Base-by-base conservation (phyloP, 2,113 vertebrate genomes). In the Tautogolabrus adspersus region DNA sequence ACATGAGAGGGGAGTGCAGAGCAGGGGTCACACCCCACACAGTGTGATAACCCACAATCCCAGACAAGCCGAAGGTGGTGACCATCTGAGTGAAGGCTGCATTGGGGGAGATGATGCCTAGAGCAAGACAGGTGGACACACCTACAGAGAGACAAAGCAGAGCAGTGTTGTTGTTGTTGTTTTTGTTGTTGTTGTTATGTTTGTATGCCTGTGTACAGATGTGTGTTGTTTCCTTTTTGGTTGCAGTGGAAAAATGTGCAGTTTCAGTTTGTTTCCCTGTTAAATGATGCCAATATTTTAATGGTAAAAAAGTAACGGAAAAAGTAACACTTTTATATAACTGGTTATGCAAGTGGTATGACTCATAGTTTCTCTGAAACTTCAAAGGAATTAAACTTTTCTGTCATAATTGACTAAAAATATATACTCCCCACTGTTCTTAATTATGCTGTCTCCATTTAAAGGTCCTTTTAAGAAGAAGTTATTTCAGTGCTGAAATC, bases 21-120 rank as follows among this genome's bases (percentile, higher is more conserved):
- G 98, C 96, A 0, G 98, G 96, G 26, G 96, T 97, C 81, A 99
- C 98, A 0, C 97, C 97, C 98, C 97, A 99, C n/a, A 99, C 97
- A 0, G 97, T 99, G 92, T 99, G 98, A 89, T 99, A 99, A 1
- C 98, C 97, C 88, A 99, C 97, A 34, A 99, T 96, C 70, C 97
- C 97, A 0, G 97, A 95, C 77, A 99, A 84, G 70, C 98, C 97
- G 30, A 99, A 98, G 0, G 96, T 99, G 0, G 97, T 99, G 88
- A 98, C 96, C 93, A 98, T 99, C 92, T 99, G 98, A 3, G 96
- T 96, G 89, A 99, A 99, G 21, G 96, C 96, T 19, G 93, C 89
- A 37, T 96, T 96, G 51, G 98, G 98, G 16, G 97, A 94, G 8
- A 79, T 89, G 10, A 97, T 11, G 19, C 97, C 98, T 60, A 99